A percentile compares a stretch with the other conserved stretches of the same genome.
Conservation (phyloP, 2,888 invertebrate species). For the Hydriomena furcata region DNA sequence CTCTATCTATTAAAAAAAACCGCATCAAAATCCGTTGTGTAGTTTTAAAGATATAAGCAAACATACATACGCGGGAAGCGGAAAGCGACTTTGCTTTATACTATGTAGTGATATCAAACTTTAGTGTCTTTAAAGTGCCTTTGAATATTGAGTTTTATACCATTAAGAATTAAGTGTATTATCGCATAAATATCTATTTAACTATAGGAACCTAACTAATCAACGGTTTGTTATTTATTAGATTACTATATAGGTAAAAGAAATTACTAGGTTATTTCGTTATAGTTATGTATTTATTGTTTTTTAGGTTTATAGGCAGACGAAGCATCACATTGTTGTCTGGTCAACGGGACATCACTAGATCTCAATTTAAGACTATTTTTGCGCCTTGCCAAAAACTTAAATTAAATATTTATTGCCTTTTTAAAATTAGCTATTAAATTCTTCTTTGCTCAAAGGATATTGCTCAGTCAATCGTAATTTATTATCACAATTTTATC, state of each 20-base stretch:
- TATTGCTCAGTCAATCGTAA: slow-evolving; percentile 57
- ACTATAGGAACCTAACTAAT: slow-evolving; percentile 6
- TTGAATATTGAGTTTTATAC: slow-evolving; percentile 6
- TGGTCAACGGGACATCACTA: slow-evolving; percentile 70
- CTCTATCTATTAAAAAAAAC: no score
- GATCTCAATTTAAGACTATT: slow-evolving; percentile 76
- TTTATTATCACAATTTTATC: slow-evolving; percentile 19
- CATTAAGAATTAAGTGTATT: not conserved
- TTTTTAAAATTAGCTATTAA: slow-evolving; percentile 34
- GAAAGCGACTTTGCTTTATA: no score
- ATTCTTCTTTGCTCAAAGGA: slow-evolving; percentile 52
- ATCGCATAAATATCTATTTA: no score
- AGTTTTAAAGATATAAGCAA: not conserved
- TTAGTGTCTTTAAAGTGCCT: slow-evolving; percentile 21
- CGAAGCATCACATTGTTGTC: slow-evolving; percentile 35
- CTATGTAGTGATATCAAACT: no score
- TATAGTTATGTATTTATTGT: slow-evolving; percentile 47
- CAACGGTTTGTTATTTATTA: slow-evolving; percentile 15
- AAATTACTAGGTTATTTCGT: slow-evolving; percentile 25
- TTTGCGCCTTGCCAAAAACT: slow-evolving; percentile 76
- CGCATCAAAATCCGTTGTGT: no score
- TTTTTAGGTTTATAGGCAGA: slow-evolving; percentile 44
- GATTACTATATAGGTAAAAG: slow-evolving; percentile 9
- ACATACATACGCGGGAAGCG: not conserved
- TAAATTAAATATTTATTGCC: slow-evolving; percentile 43